These are phyloP conservation scores for Nothobranchius furzeri DNA, from an alignment of 2,113 vertebrate genomes.

Conservation along the genomic window DNA sequence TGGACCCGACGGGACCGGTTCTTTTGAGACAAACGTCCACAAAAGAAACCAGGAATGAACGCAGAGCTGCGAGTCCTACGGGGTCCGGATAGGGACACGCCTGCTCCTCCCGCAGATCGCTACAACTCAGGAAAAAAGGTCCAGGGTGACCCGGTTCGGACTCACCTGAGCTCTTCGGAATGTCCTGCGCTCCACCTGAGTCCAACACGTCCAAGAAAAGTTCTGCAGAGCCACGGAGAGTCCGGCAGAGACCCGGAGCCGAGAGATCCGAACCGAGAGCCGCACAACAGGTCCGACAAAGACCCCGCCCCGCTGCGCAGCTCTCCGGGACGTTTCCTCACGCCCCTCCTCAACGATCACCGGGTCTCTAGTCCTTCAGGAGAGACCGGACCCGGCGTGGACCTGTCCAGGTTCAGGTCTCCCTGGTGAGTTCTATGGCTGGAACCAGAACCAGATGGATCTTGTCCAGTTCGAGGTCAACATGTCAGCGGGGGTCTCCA, in stretches of 20 bases:
- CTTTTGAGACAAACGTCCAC: accelerated
- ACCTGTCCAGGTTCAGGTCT: not conserved
- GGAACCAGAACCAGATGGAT: no score
- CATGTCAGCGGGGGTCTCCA: no score
- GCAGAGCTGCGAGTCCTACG: no score
- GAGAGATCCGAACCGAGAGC: constrained; percentile 26
- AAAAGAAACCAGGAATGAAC: not conserved
- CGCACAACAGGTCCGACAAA: constrained; percentile 69
- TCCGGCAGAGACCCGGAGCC: constrained; percentile 5
- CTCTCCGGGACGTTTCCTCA: constrained; percentile 10
- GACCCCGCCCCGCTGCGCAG: constrained; percentile 53
- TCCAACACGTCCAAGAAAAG: constrained; percentile 10
- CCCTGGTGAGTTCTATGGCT: no score
- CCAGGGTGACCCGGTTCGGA: not conserved
- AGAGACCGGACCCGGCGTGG: no score
- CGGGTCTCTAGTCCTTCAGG: no score
- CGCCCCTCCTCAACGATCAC: not conserved
- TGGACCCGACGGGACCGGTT: not conserved
- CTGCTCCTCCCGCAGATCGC: constrained; percentile 33
- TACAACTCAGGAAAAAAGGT: constrained; percentile 6
- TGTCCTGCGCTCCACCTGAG: constrained; percentile 14
- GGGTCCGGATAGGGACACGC: constrained; percentile 31
- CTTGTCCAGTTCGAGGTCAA: no score
- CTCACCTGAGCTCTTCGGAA: constrained; percentile 55
- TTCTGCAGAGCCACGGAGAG: constrained; percentile 13